A percentile compares a stretch with the other conserved stretches of the same genome.
These are phyloP conservation scores for Meles meles DNA, from an alignment of 2,113 vertebrate species.

Conservation along the genomic window DNA sequence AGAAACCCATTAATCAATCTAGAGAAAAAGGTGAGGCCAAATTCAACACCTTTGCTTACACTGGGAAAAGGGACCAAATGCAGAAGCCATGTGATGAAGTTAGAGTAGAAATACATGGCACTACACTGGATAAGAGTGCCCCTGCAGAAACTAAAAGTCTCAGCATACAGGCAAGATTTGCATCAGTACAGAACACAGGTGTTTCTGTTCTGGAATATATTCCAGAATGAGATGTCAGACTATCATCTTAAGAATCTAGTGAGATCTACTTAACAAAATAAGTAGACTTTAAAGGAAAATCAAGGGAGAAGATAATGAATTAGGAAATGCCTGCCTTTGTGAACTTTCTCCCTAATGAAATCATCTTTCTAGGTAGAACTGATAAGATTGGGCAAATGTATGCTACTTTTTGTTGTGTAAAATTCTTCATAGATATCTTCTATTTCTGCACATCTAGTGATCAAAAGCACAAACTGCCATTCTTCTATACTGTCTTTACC, in stretches of 20 bases:
- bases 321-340: neutral
- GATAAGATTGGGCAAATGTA: neutral
- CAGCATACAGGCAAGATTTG: neutral
- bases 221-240: neutral
- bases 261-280: neutral
- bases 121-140: neutral
- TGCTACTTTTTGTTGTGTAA: neutral
- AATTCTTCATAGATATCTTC: neutral
- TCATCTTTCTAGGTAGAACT: neutral
- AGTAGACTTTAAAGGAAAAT: neutral
- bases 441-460: neutral
- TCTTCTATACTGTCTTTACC: neutral
- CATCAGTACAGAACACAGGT: neutral
- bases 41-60: neutral
- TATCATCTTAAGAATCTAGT: neutral
- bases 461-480: neutral
- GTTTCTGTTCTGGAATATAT: neutral
- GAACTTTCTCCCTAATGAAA: neutral
- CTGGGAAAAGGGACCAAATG: neutral
- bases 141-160: neutral
- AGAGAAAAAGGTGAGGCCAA: constrained; percentile 17
- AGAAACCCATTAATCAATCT: neutral
- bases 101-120: no score
- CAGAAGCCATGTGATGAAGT: neutral
- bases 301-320: neutral